Evolutionary conservation across 1,140 invertebrate genomes (phyloP).

Genomic region (Amphibalanus amphitrite): DNA sequence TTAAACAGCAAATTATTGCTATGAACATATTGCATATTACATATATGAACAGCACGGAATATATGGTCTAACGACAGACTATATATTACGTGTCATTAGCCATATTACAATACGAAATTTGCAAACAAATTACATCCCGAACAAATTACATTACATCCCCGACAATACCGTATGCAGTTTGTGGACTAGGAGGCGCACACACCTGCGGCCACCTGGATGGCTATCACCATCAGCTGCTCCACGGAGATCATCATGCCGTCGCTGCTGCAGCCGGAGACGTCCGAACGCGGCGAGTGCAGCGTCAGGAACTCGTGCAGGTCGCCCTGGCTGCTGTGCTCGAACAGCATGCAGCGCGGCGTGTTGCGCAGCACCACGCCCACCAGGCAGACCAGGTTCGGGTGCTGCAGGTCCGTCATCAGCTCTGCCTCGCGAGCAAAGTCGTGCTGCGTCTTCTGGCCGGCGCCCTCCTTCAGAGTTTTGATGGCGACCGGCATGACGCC

Average conservation of each 20-base stretch:
- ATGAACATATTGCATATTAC: no score
- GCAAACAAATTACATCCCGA: no score
- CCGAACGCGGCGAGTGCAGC: slow-evolving; percentile 58
- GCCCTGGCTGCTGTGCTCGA: slow-evolving; percentile 86
- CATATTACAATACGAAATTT: no score
- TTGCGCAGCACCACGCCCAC: slow-evolving; percentile 78
- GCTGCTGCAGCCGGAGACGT: slow-evolving; percentile 33
- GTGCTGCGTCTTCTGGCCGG: slow-evolving; percentile 70
- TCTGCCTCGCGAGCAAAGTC: slow-evolving; percentile 78
- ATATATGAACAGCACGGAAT: no score
- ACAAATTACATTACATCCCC: no score
- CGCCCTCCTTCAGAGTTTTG: slow-evolving; percentile 86
- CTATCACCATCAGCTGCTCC: slow-evolving; percentile 60
- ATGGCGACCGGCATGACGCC: slow-evolving; percentile 62
- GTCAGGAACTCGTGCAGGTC: slow-evolving; percentile 90
- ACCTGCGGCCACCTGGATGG: slow-evolving; percentile 78
- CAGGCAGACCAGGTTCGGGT: slow-evolving; percentile 90
- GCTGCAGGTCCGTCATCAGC: slow-evolving; percentile 77
- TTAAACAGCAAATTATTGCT: no score
- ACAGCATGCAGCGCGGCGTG: slow-evolving; percentile 86
- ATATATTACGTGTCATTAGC: no score
- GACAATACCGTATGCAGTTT: no score
- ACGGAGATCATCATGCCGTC: slow-evolving; percentile 46
- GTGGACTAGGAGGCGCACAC: slow-evolving; percentile 7
- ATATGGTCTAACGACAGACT: no score